Conservation (phyloP, 2,888 invertebrate genomes). For the Apamea anceps region DNA sequence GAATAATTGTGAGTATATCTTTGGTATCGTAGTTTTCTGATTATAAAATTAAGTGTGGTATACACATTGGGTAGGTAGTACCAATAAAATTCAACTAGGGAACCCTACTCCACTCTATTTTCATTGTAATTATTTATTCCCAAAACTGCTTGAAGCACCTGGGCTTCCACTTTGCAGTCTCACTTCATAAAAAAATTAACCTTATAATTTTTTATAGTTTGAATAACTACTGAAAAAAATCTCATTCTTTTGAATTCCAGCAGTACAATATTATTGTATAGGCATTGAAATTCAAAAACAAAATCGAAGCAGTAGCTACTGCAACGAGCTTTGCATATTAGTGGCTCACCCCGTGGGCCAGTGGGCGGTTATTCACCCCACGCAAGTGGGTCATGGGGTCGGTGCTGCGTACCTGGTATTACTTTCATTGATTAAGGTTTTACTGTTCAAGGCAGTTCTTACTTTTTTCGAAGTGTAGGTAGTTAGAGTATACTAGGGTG, state of each 20-base stretch:
- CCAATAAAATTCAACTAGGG: neutral
- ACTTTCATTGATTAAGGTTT: constrained; percentile 57
- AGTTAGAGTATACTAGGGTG: neutral
- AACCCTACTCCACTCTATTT: neutral
- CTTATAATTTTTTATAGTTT: neutral
- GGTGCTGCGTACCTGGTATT: constrained; percentile 54
- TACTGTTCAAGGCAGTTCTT: constrained; percentile 23
- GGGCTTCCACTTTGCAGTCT: neutral
- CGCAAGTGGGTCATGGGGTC: constrained; percentile 58
- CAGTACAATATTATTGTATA: neutral
- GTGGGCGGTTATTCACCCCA: constrained; percentile 42
- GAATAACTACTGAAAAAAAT: neutral
- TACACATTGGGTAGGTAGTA: neutral
- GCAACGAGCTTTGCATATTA: constrained; percentile 48
- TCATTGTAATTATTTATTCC: neutral
- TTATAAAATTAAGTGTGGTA: neutral
- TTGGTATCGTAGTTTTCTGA: no score
- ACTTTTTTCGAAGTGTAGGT: neutral
- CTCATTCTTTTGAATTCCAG: neutral
- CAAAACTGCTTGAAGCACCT: neutral
- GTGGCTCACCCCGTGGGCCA: constrained; percentile 25
- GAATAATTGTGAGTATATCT: neutral
- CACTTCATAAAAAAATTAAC: neutral
- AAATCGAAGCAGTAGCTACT: constrained; percentile 6
- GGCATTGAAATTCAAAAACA: constrained; percentile 13